Evolutionary conservation across 2,888 invertebrate species (phyloP), one percentile per base, ranked within the genome.

Genomic region (Bellardia pandia): DNA sequence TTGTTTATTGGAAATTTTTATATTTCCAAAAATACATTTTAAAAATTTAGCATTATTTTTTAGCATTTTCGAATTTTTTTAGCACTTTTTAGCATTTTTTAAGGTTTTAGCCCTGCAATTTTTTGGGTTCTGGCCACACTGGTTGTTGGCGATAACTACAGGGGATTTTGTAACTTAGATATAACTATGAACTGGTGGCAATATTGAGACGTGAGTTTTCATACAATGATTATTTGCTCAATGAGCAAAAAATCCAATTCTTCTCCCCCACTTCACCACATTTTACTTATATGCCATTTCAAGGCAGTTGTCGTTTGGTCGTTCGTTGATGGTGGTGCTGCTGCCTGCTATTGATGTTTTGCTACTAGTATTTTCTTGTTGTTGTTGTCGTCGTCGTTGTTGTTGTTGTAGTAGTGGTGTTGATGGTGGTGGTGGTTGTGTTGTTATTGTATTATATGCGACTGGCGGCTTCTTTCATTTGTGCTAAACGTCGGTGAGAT

Each of bases 401-500:
- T 23, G 16, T 51, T 51, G 16, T 60, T 30, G n/a, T 53, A 37
- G 37, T n/a, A 40, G 56, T 64, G 45, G 51, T 62, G 30, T 14
- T 69, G 16, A 14, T 37, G 64, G 72, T 74, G 64, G 45, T 74
- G 64, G 53, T 62, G 2, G 8, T n/a, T 40, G 62, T 69, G 37
- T 33, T 79, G 42, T 79, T 69, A 60, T 84, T 77, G 62, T 78
- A 33, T 60, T 79, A 79, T 66, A 79, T 78, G 78, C n/a, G 78
- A 79, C 64, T 74, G 68, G 58, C 84, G 78, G 84, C 60, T 66
- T 79, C 58, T 84, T 79, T 85, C 23, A 79, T 79, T 42, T 85
- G 16, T 62, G 75, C 79, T 62, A 79, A 79, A 79, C 37, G 85
- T 85, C 85, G 85, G 85, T 62, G 69, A 75, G 85, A 85, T 85